Evolutionary conservation across 2,797 vertebrate species (phyloP).

Genomic region (Lerista edwardsae): DNA sequence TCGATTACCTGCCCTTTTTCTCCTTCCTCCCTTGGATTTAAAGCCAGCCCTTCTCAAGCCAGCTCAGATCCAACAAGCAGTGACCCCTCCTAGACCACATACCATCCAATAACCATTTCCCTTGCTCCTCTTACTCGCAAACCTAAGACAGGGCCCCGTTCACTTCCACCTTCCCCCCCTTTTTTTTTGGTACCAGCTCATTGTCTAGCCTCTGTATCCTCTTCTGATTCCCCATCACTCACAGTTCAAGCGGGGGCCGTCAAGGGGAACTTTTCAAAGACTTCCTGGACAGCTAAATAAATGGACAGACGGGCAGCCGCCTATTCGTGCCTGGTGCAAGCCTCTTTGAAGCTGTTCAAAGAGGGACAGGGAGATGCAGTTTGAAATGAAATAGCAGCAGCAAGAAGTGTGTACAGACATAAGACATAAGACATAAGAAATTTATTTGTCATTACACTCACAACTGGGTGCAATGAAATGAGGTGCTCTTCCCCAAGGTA

Average conservation of each 20-base stretch:
- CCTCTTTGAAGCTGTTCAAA: conserved; percentile 22
- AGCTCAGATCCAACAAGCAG: conserved; percentile 47
- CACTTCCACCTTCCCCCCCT: conserved; percentile 39
- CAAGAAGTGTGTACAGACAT: too few relatives aligned
- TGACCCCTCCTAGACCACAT: conserved; percentile 34
- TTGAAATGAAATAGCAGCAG: not conserved
- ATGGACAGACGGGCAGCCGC: not conserved
- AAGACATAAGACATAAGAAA: too few relatives aligned
- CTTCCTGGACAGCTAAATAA: conserved; percentile 56
- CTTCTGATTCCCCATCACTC: conserved; percentile 24
- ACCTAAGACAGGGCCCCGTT: not conserved
- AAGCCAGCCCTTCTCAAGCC: conserved; percentile 49
- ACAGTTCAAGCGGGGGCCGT: not conserved
- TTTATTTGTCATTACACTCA: too few relatives aligned
- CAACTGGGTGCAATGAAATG: too few relatives aligned
- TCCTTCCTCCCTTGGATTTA: conserved; percentile 38
- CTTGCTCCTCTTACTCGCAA: conserved; percentile 32
- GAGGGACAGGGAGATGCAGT: not conserved
- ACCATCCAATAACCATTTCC: not conserved
- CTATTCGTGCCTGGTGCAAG: accelerated
- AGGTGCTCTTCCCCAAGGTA: too few relatives aligned
- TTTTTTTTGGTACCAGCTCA: conserved; percentile 46
- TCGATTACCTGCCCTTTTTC: too few relatives aligned
- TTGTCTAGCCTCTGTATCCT: not conserved
- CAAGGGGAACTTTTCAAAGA: conserved; percentile 41